A percentile compares a stretch with the other conserved stretches of the same genome.
These are phyloP conservation scores for Coluber constrictor DNA, from an alignment of 2,797 vertebrate genomes.

Conservation along the genomic window DNA sequence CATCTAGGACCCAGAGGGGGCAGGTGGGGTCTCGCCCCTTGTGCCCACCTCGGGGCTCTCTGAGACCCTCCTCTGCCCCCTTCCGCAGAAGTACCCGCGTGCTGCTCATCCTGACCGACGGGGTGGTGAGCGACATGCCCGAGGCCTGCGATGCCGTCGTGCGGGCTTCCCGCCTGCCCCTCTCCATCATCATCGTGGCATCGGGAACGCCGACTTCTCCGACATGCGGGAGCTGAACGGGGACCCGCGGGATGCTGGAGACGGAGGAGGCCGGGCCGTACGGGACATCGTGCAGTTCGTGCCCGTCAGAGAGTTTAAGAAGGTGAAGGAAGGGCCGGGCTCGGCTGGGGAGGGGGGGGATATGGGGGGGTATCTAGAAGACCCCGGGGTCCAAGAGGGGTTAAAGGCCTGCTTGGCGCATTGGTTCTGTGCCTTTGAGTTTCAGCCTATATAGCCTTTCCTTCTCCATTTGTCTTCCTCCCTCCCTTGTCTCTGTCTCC, in stretches of 20 bases:
- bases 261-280: slow-evolving; percentile 62
- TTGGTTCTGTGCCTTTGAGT: background rate
- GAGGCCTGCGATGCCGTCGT: slow-evolving; percentile 75
- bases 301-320: slow-evolving; percentile 78
- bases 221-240: slow-evolving; percentile 78
- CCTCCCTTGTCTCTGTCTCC: too few relatives aligned
- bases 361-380: background rate
- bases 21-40: background rate
- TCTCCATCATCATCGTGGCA: slow-evolving; percentile 79
- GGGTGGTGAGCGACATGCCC: slow-evolving; percentile 76
- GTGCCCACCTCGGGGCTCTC: too few relatives aligned
- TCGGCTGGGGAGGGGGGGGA: rapidly evolving
- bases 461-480: background rate
- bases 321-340: slow-evolving; percentile 47
- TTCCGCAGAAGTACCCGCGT: slow-evolving; percentile 75
- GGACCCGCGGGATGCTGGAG: slow-evolving; percentile 71
- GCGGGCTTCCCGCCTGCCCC: slow-evolving; percentile 74
- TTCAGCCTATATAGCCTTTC: background rate
- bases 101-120: slow-evolving; percentile 76
- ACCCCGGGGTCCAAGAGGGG: background rate
- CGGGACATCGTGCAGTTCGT: slow-evolving; percentile 79
- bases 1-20: too few relatives aligned
- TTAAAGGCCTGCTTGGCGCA: too few relatives aligned
- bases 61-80: background rate
- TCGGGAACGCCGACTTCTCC: slow-evolving; percentile 75